Evolutionary conservation across 2,113 vertebrate species (phyloP), one percentile per base, ranked within the genome.

Genomic region (Ovis canadensis): DNA sequence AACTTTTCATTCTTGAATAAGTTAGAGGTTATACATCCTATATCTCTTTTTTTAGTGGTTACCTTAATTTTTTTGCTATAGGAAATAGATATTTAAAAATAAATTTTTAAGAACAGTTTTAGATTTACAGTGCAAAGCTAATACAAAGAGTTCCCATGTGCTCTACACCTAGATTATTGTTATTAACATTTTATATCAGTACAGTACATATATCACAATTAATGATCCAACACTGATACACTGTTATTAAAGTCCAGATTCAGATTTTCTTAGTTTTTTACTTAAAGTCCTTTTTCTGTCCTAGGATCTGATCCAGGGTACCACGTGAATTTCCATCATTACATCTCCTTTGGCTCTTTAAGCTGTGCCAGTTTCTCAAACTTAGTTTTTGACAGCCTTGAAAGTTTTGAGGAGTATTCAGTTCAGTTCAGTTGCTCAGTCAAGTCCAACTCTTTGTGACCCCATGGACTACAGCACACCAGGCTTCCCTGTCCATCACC

Each of bases 1-100:
- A 40, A 64, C 19, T 31, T 80, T 96, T 57, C 54, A 16, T 78
- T 50, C 54, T 78, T 74, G 74, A 54, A 43, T 77, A 43, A 81
- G 50, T 77, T 83, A 50, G 31, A 83, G 36, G 10, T 77, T 83
- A 45, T 71, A 16, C 88, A 43, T 86, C 10, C 62, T 82, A 1
- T 57, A 33, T 87, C 31, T 82, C 11, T 43, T 85, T 90, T 95
- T 95, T 88, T 83, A 91, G 43, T 83, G 64, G 57, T 86, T 90
- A 60, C 12, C 52, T 36, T 45, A 77, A 57, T 29, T 48, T 71
- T 60, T 95, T 96, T 96, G 43, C 59, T 93, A n/a, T 91, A 33
- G 55, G 17, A 93, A 96, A 93, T 96, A 52, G 10, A 62, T 90
- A 52, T 88, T 97, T 78, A 4, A 55, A 83, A 86, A 67, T 90